Conservation (phyloP, 2,888 invertebrate species). For the Cantharis rufa region DNA sequence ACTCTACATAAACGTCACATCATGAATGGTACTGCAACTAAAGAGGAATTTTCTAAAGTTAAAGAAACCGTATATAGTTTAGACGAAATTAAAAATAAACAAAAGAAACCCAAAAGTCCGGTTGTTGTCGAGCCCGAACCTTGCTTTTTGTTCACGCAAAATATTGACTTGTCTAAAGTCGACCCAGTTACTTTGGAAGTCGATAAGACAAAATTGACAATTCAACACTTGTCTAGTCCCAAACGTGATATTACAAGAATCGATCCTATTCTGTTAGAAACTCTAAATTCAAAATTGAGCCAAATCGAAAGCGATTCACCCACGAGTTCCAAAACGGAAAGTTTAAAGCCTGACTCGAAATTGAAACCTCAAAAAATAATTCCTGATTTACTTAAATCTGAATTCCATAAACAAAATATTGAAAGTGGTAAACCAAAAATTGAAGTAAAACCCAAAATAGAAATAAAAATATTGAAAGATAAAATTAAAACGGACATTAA, state of each 20-base stretch:
- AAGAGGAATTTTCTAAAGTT: constrained; percentile 43
- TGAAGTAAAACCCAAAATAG: constrained; percentile 53
- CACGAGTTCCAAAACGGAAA: constrained; percentile 74
- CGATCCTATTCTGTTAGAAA: constrained; percentile 68
- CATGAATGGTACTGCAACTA: constrained; percentile 80
- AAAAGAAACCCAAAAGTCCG: constrained; percentile 45
- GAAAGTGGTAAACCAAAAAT: constrained; percentile 45
- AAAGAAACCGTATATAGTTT: constrained; percentile 35
- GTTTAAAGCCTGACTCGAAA: constrained; percentile 57
- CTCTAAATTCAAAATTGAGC: constrained; percentile 72
- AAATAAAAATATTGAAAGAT: constrained; percentile 52
- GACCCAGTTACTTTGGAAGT: constrained; percentile 74
- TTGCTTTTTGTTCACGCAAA: constrained; percentile 73
- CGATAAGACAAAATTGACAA: constrained; percentile 64
- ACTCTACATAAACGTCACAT: constrained; percentile 82
- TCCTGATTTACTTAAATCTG: constrained; percentile 31
- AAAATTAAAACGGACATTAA: constrained; percentile 65
- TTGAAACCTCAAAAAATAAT: constrained; percentile 35
- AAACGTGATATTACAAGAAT: constrained; percentile 74
- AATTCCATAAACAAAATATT: not conserved
- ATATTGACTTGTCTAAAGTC: constrained; percentile 74
- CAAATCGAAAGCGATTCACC: constrained; percentile 79
- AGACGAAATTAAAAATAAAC: constrained; percentile 39
- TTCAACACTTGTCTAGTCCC: constrained; percentile 70
- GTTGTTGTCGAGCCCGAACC: constrained; percentile 59